Evolutionary conservation across 2,113 vertebrate species (phyloP).

Genomic region (Aythya baeri): DNA sequence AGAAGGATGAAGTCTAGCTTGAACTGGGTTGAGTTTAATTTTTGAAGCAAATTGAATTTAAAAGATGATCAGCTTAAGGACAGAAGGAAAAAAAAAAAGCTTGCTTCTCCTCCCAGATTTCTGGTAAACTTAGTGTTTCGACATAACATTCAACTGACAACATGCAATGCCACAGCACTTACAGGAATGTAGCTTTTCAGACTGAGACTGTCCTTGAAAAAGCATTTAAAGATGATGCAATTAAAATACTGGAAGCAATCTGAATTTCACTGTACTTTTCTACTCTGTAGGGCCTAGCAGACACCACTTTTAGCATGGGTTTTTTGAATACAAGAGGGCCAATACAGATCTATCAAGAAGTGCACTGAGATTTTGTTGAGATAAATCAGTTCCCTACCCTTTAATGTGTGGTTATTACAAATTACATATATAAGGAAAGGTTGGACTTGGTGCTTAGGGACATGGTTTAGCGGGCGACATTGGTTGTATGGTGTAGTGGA

Average conservation of each 20-base stretch:
- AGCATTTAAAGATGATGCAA: not conserved
- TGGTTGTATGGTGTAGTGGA: too few relatives aligned
- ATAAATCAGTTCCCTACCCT: not conserved
- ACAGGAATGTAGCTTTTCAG: not conserved
- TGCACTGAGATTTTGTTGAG: not conserved
- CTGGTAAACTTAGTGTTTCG: not conserved
- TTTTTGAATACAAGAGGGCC: not conserved
- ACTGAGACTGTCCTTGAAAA: not conserved
- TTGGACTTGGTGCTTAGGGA: too few relatives aligned
- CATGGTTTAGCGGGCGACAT: too few relatives aligned
- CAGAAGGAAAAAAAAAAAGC: not conserved
- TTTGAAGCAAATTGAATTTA: not conserved
- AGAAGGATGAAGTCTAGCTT: not conserved
- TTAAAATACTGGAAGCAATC: not conserved
- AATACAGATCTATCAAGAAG: not conserved
- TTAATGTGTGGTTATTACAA: not conserved
- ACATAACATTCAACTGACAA: not conserved
- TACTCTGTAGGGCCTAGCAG: not conserved
- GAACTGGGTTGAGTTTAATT: not conserved
- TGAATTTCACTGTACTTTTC: rapidly evolving
- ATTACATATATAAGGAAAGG: not conserved
- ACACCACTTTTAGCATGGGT: not conserved
- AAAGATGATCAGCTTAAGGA: not conserved
- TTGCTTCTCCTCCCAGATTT: not conserved
- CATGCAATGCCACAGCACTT: not conserved